A percentile compares a stretch with the other conserved stretches of the same genome.
These are phyloP conservation scores for Chloroceryle inda DNA, from an alignment of 2,797 vertebrate species.

Conservation along the genomic window DNA sequence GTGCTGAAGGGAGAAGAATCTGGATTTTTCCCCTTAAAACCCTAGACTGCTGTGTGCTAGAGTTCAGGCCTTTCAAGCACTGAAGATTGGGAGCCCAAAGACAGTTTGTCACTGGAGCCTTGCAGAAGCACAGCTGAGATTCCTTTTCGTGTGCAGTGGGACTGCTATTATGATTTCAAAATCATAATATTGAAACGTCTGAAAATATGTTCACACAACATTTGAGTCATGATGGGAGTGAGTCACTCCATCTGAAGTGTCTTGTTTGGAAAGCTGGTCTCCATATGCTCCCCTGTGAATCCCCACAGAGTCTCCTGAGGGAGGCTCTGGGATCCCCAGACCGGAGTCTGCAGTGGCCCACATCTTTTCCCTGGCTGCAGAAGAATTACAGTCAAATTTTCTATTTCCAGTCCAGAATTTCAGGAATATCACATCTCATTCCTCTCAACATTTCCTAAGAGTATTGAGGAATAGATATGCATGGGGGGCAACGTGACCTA, in stretches of 20 bases:
- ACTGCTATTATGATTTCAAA: not conserved
- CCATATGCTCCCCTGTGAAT: not conserved
- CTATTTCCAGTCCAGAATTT: not conserved
- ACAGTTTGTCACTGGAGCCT: not conserved
- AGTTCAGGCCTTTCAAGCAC: not conserved
- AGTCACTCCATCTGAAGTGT: not conserved
- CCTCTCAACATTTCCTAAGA: not conserved
- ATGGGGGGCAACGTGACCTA: not conserved
- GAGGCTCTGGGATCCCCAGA: not conserved
- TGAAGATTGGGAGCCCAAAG: not conserved
- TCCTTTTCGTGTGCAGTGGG: not conserved
- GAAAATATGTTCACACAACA: slow-evolving; percentile 16
- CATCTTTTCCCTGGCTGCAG: not conserved
- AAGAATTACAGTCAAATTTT: not conserved
- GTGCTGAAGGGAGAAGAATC: not conserved
- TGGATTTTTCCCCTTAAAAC: not conserved
- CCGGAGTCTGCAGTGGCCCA: accelerated
- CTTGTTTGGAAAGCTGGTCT: not conserved
- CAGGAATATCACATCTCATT: not conserved
- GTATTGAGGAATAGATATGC: not conserved
- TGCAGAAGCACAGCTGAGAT: not conserved
- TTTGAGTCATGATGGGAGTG: not conserved
- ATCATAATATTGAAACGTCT: slow-evolving; percentile 31
- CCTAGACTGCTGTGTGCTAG: not conserved
- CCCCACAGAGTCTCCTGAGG: not conserved